These are phyloP conservation scores for Denticeps clupeoides DNA, from an alignment of 2,797 vertebrate genomes.

Conservation along the genomic window DNA sequence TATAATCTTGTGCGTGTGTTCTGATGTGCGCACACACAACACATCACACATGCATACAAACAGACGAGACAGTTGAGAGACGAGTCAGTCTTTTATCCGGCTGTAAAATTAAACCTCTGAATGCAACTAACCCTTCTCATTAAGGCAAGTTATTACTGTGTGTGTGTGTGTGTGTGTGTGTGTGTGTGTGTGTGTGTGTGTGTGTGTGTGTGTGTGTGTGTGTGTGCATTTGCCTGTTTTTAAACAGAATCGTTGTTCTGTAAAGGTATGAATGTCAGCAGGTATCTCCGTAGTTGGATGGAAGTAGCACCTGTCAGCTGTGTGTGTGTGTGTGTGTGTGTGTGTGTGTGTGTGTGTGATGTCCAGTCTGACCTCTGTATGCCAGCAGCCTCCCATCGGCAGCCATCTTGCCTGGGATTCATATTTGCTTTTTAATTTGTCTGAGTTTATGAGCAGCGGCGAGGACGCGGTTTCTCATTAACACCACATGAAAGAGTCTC, in stretches of 20 bases:
- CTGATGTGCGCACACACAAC: no score
- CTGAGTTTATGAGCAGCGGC: slow-evolving; percentile 54
- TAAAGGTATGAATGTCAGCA: no score
- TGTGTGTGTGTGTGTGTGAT: not conserved
- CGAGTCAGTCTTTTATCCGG: no score
- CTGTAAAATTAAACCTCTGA: no score
- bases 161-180: slow-evolving; percentile 7
- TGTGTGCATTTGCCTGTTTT: not conserved
- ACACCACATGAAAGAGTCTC: slow-evolving; percentile 66
- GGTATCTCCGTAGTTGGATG: no score
- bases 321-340: not conserved
- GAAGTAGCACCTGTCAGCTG: no score
- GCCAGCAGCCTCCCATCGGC: slow-evolving; percentile 14
- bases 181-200: not conserved
- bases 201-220: no score
- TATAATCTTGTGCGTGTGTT: no score
- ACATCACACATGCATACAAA: no score
- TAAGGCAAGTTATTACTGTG: not conserved
- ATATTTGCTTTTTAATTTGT: slow-evolving; percentile 68
- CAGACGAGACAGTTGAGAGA: no score
- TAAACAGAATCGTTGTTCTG: slow-evolving; percentile 30
- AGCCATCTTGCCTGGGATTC: slow-evolving; percentile 45
- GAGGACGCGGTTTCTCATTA: slow-evolving; percentile 66
- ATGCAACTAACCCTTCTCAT: not conserved
- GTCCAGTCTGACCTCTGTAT: slow-evolving; percentile 32